Conservation (phyloP, 2,113 vertebrate species). For the Talpa occidentalis region DNA sequence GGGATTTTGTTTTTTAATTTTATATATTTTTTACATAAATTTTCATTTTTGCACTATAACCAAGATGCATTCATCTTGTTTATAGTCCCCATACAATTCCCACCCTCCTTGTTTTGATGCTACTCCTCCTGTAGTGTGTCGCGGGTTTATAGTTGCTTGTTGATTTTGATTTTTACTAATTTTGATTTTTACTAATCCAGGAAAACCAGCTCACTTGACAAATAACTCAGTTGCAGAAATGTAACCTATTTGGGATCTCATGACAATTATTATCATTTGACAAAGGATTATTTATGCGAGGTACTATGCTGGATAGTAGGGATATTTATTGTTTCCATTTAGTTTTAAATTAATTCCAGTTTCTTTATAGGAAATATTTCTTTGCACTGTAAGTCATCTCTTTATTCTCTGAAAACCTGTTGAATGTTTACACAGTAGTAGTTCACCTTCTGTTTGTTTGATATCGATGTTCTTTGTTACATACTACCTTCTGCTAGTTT, state of each 20-base stretch:
- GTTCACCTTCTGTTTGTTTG: background rate
- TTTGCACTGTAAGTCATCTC: background rate
- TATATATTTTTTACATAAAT: no score
- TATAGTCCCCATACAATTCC: no score
- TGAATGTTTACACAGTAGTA: background rate
- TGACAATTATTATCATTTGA: background rate
- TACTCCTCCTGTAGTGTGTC: no score
- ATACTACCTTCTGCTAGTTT: background rate
- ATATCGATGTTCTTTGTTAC: background rate
- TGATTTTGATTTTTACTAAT: no score
- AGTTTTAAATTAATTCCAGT: slow-evolving; percentile 18
- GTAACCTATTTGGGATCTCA: background rate
- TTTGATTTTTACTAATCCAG: slow-evolving; percentile 21
- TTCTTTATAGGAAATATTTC: background rate
- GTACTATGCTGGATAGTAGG: background rate
- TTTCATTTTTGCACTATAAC: no score
- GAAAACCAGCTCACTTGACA: slow-evolving; percentile 5
- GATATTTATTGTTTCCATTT: slow-evolving; percentile 15
- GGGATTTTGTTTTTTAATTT: no score
- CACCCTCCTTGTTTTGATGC: no score
- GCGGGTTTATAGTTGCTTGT: no score
- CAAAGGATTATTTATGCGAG: background rate
- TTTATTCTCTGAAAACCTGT: slow-evolving; percentile 16
- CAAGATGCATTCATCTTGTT: no score
- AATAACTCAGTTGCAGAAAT: background rate